Base-by-base conservation (phyloP, 2,888 invertebrate genomes). In the Bimastos eiseni region DNA sequence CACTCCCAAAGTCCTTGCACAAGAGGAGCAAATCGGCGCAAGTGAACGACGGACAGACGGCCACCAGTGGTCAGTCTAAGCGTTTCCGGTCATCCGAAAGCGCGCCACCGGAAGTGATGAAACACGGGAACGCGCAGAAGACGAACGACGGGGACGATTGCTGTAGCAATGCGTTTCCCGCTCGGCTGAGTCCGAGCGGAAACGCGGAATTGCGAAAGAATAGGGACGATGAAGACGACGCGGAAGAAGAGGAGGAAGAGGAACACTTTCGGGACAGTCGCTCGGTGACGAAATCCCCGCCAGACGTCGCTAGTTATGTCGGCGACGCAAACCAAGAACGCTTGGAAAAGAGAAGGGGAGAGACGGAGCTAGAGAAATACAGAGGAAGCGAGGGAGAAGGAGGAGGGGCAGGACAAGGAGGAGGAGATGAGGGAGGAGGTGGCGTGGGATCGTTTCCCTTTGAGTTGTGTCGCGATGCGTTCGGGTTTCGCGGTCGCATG, bases 11-110 rank as follows among this genome's bases (percentile, higher is more conserved):
- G 70, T 70, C 70, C 70, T n/a, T 70, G n/a, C 86, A 86, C 86
- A 86, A 86, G 86, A 34, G 86, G 36, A 86, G 86, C 86, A 33
- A 86, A 37, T 86, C 86, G 33, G 86, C 86, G 34, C 86, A 86
- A 36, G 21, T 33, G 13, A 86, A 34, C 19, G 86, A 37, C 33
- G 34, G 24, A 17, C 36, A 21, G 33, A 11, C 33, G 33, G 21
- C 84, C 6, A 21, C 33, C 84, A 33, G 36, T 21, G 15, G 34
- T 34, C 37, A 34, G 86, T 21, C 86, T 6, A 86, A 86, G 86
- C 86, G 34, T 8, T 36, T 86, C 86, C 34, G 86, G 86, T 86
- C 86, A 2, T 86, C 86, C 11, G 86, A 86, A 37, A 86, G 86
- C 36, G 86, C 86, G 86, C 86, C 86, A 37, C 86, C 86, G 86